These are phyloP conservation scores for Bolinopsis microptera DNA, from an alignment of 37 sponge, comb jelly and placozoan species.

Conservation along the genomic window DNA sequence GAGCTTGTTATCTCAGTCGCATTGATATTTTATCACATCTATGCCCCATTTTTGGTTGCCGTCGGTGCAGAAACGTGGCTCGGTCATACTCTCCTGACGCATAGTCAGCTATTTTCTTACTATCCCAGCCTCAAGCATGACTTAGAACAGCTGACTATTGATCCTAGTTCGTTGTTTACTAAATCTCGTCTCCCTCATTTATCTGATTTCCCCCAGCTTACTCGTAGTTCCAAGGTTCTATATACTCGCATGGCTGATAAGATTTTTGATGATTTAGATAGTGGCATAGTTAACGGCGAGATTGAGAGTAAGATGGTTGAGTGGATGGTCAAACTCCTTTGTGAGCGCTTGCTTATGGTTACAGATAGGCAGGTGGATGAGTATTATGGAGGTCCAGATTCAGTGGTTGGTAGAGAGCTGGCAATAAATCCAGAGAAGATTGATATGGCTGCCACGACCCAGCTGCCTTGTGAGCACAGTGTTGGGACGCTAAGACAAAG, in stretches of 20 bases:
- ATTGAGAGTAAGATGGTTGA: background rate
- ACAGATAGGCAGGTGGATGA: background rate
- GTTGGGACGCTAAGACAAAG: background rate
- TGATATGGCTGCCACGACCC: background rate
- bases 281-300: background rate
- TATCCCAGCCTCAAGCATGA: background rate
- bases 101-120: background rate
- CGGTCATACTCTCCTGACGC: background rate
- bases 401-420: background rate
- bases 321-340: background rate
- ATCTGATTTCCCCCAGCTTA: background rate
- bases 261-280: background rate
- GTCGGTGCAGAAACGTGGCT: background rate
- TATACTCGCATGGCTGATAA: background rate
- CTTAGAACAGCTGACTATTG: background rate
- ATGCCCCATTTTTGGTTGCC: too few relatives aligned
- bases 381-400: background rate
- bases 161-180: background rate
- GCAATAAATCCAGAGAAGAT: background rate
- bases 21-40: constrained; percentile 3
- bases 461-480: background rate
- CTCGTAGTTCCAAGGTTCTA: background rate
- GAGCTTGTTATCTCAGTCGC: constrained; percentile 3
- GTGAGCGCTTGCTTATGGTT: background rate
- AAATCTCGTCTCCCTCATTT: background rate